Percentiles rank a stretch among this genome's conserved stretches.
Conservation (phyloP, 2,888 invertebrate species). For the Halictus ligatus region DNA sequence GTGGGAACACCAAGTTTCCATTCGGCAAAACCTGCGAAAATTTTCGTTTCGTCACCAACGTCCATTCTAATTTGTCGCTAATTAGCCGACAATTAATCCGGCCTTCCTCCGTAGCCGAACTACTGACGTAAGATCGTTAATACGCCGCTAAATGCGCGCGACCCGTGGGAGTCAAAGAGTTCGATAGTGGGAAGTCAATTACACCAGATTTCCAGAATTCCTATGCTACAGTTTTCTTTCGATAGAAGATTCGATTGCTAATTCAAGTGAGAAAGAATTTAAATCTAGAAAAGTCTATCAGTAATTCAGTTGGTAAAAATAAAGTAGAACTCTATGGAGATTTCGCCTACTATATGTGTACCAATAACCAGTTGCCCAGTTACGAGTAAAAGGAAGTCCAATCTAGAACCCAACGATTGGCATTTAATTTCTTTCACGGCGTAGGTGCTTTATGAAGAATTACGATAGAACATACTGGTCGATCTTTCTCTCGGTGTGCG, state of each 20-base stretch:
- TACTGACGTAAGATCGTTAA: slow-evolving; percentile 38
- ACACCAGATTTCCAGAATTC: neutral
- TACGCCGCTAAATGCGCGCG: slow-evolving; percentile 25
- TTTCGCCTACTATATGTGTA: neutral
- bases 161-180: slow-evolving; percentile 36
- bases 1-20: slow-evolving; percentile 96
- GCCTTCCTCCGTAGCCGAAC: slow-evolving; percentile 50
- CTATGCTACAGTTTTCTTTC: neutral
- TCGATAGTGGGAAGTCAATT: slow-evolving; percentile 12
- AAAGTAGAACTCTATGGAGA: neutral
- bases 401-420: slow-evolving; percentile 2
- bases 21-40: slow-evolving; percentile 91
- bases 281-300: no score
- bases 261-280: no score
- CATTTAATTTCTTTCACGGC: neutral
- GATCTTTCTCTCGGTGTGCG: neutral
- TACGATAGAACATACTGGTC: neutral
- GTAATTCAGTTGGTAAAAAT: neutral
- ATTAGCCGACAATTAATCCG: slow-evolving; percentile 39
- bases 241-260: neutral
- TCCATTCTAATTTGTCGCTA: slow-evolving; percentile 18
- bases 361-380: neutral
- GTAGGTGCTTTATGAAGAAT: neutral
- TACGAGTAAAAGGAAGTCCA: neutral
- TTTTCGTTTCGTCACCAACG: slow-evolving; percentile 1